Evolutionary conservation across 2,888 invertebrate species (phyloP), one percentile per base, ranked within the genome.

Genomic region (Drosophila stalkeri): DNA sequence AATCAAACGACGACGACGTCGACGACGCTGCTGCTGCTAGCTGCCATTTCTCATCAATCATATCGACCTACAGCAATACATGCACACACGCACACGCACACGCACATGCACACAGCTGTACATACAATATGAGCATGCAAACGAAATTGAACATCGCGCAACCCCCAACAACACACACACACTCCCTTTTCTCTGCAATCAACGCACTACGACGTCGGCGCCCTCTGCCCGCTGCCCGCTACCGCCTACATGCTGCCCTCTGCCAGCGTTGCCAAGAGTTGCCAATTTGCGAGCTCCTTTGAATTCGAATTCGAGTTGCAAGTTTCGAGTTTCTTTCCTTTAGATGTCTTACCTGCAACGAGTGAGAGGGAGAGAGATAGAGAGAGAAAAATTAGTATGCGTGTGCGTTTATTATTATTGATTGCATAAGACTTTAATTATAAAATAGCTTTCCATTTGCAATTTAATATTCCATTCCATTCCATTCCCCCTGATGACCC

Each of bases 291-390:
- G 44, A 43, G 18, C 67, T 73, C 73, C 74, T 72, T 72, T 71
- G 18, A 37, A 55, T 16, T 54, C 41, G 23, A 37, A 55, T 16
- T 54, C 41, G 33, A 33, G 27, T 27, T 47, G 23, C 46, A 12
- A 23, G 49, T 46, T 23, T 60, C 43, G 31, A 41, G 39, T 52
- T 70, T 55, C 52, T 20, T 49, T 75, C 52, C 62, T 31, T 72
- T 49, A 46, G 68, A 64, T 80, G 76, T 80, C 79, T 85, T 85
- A 88, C 88, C 88, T 85, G 86, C 8, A 85, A 88, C 14, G 35
- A 68, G 18, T 67, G 8, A 57, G 31, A 65, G 3, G 18, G 31
- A 37, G n/a, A 31, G 16, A 62, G 51, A 74, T 5, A 54, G 31
- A 49, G n/a, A 49, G 12, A 23, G 7, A 27, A 3, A 20, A 52